Conservation (phyloP, 2,888 invertebrate genomes). For the Hyppa rectilinea region DNA sequence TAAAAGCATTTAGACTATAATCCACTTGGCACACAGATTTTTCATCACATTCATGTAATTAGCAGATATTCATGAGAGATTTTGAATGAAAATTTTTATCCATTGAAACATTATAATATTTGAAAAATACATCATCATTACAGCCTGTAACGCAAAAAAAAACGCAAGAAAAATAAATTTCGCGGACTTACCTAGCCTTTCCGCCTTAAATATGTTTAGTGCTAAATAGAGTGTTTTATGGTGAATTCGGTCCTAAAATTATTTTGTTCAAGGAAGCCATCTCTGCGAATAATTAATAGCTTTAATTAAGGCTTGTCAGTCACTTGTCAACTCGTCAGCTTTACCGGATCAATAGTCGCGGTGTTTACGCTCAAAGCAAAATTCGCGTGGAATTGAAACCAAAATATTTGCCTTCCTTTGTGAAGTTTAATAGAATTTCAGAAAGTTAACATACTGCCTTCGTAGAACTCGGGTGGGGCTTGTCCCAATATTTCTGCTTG, state of each 20-base stretch:
- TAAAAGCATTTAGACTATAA: background rate
- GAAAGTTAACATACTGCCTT: conserved; percentile 5
- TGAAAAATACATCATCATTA: no score
- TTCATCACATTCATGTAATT: background rate
- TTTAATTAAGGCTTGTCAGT: conserved; percentile 26
- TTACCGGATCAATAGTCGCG: conserved; percentile 20
- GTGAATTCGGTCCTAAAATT: background rate
- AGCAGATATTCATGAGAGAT: no score
- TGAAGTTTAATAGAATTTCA: conserved; percentile 26
- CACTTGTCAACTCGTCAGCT: conserved; percentile 2
- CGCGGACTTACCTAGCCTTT: no score
- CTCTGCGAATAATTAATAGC: conserved; percentile 1
- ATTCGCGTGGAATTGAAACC: background rate
- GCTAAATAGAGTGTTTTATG: background rate
- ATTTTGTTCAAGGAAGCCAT: background rate
- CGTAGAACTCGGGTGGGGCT: background rate
- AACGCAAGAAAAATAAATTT: no score
- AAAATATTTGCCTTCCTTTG: conserved; percentile 14
- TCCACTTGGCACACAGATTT: background rate
- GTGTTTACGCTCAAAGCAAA: conserved; percentile 5
- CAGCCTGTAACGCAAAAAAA: no score
- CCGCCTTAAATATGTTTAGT: background rate
- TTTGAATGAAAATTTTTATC: no score
- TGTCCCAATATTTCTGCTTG: background rate
- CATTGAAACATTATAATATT: no score